These are phyloP conservation scores for Nothoprocta pentlandii DNA, from an alignment of 2,113 vertebrate species.

Conservation along the genomic window DNA sequence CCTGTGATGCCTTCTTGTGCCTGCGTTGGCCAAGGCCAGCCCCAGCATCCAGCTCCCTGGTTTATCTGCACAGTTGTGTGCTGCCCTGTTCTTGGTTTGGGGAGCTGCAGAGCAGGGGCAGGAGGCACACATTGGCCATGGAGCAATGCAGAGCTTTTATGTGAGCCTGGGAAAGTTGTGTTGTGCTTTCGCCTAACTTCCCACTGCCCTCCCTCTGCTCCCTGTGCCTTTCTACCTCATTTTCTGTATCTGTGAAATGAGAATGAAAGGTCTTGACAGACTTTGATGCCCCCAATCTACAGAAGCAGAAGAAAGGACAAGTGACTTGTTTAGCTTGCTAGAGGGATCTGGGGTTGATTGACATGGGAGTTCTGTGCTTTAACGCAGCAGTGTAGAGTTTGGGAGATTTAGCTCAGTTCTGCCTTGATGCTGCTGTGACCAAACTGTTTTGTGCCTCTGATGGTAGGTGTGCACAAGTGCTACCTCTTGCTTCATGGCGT, in stretches of 20 bases:
- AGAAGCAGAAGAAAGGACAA: neutral
- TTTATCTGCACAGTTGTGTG: neutral
- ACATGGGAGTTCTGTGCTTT: neutral
- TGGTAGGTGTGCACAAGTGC: neutral
- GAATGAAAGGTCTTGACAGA: neutral
- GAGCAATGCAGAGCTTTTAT: neutral
- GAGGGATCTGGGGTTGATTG: no score
- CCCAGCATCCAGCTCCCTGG: neutral
- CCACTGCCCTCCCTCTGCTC: neutral
- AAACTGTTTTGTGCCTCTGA: no score
- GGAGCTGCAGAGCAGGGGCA: neutral
- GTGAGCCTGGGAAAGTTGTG: neutral
- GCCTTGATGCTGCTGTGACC: neutral
- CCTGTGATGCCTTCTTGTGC: neutral
- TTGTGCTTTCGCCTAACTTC: neutral
- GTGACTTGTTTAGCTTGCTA: neutral
- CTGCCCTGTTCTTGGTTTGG: neutral
- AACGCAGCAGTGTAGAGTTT: neutral
- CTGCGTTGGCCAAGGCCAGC: neutral
- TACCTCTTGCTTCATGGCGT: neutral
- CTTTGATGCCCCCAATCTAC: neutral
- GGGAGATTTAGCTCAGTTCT: neutral
- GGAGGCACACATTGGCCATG: neutral
- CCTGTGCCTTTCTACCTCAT: no score
- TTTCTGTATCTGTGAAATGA: neutral